These are phyloP conservation scores for Drosophila dunni DNA, from an alignment of 1,140 invertebrate species.

Conservation along the genomic window DNA sequence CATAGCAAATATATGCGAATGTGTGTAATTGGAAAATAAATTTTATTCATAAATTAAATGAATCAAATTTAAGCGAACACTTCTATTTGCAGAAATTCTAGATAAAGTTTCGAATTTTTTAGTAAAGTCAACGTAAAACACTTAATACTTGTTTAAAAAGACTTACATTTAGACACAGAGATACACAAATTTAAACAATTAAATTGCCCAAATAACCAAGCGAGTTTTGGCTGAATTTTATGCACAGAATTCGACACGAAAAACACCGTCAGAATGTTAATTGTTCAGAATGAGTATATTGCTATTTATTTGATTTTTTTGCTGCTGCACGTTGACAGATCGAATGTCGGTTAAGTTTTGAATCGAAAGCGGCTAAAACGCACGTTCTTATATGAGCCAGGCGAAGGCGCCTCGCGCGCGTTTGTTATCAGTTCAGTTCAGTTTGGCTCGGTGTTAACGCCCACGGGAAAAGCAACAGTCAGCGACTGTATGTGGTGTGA, in stretches of 20 bases:
- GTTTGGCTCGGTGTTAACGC: constrained; percentile 29
- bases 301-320: not conserved
- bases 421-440: constrained; percentile 64
- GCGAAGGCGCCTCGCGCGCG: constrained; percentile 54
- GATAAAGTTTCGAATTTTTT: no score
- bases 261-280: not conserved
- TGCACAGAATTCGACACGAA: not conserved
- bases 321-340: constrained; percentile 75
- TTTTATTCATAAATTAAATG: no score
- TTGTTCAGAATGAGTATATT: not conserved
- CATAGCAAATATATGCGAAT: no score
- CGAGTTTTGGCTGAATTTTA: not conserved
- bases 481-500: constrained; percentile 48
- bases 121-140: no score
- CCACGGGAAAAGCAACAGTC: constrained; percentile 52
- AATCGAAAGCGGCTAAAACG: constrained; percentile 61
- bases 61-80: no score
- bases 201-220: constrained; percentile 1
- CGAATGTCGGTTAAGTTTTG: constrained; percentile 84
- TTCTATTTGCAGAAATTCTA: no score
- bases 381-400: constrained; percentile 71
- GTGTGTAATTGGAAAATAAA: no score
- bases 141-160: not conserved
- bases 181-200: constrained; percentile 1
- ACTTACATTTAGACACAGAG: constrained; percentile 21